Evolutionary conservation across 2,888 invertebrate species (phyloP).

Genomic region (Dasysyrphus albostriatus): DNA sequence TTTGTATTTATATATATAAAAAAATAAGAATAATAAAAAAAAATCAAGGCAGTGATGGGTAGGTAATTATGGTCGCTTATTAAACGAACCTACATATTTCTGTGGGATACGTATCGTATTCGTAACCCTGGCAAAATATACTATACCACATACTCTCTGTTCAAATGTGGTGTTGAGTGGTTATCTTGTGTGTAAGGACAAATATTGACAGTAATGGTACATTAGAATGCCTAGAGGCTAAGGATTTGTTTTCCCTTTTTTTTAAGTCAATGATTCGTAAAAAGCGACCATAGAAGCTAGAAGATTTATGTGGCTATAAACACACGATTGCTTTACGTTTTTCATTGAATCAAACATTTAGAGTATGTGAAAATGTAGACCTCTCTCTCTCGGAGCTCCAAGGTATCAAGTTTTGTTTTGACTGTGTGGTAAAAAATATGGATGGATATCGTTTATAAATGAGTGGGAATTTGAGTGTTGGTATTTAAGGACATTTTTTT

Average conservation of each 20-base stretch:
- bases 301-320: conserved; percentile 10
- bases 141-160: not conserved
- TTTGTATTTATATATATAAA: conserved; percentile 12
- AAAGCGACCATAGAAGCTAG: not conserved
- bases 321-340: conserved; percentile 14
- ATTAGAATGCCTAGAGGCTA: conserved; percentile 15
- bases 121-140: conserved; percentile 26
- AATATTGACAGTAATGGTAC: conserved; percentile 51
- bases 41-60: not conserved
- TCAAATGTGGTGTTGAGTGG: not conserved
- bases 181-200: conserved; percentile 30
- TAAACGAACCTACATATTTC: not conserved
- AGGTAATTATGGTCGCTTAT: conserved; percentile 29
- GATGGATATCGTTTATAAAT: not conserved
- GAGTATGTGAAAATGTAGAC: too few species aligned
- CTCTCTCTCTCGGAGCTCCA: not conserved
- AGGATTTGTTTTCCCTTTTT: not conserved
- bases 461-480: not conserved
- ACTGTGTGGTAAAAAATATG: conserved; percentile 20
- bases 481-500: not conserved
- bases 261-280: conserved; percentile 25
- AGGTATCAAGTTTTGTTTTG: conserved; percentile 40
- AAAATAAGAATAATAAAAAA: not conserved
- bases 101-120: not conserved
- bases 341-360: not conserved